Evolutionary conservation across 2,888 invertebrate species (phyloP).

Genomic region (Athrips mouffetella): DNA sequence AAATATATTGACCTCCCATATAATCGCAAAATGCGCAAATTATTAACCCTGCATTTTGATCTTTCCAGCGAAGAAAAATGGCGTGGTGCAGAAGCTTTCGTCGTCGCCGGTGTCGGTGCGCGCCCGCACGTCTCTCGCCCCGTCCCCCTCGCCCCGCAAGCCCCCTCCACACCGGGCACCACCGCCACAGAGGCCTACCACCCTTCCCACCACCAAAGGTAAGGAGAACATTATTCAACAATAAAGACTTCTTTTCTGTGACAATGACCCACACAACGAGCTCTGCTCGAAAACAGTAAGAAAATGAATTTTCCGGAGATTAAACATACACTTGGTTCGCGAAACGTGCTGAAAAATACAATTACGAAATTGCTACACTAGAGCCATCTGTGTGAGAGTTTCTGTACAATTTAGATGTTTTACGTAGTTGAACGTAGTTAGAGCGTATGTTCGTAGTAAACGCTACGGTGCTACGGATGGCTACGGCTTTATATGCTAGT

Average conservation of each 20-base stretch:
- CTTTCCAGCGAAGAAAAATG: conserved; percentile 70
- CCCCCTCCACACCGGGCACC: conserved; percentile 51
- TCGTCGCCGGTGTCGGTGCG: conserved; percentile 67
- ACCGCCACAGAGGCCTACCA: conserved; percentile 64
- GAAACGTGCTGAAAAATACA: background rate
- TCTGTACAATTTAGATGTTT: background rate
- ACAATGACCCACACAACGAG: too few relatives aligned
- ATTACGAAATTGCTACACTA: background rate
- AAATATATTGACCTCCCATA: too few relatives aligned
- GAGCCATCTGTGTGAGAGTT: background rate
- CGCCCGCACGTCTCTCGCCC: conserved; percentile 58
- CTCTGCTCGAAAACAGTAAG: too few relatives aligned
- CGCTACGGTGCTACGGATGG: too few relatives aligned
- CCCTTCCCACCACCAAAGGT: conserved; percentile 67
- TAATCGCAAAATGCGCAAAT: too few relatives aligned
- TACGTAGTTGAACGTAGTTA: background rate
- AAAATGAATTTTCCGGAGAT: too few relatives aligned
- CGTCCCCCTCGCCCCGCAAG: conserved; percentile 66
- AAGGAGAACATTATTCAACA: too few relatives aligned
- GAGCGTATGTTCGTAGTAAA: background rate
- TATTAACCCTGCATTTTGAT: too few relatives aligned
- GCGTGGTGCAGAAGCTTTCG: conserved; percentile 66
- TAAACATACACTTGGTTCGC: too few relatives aligned
- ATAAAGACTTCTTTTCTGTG: background rate
- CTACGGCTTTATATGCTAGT: background rate